Conservation (phyloP, 2,797 vertebrate species). For the Phataginus tetradactyla region DNA sequence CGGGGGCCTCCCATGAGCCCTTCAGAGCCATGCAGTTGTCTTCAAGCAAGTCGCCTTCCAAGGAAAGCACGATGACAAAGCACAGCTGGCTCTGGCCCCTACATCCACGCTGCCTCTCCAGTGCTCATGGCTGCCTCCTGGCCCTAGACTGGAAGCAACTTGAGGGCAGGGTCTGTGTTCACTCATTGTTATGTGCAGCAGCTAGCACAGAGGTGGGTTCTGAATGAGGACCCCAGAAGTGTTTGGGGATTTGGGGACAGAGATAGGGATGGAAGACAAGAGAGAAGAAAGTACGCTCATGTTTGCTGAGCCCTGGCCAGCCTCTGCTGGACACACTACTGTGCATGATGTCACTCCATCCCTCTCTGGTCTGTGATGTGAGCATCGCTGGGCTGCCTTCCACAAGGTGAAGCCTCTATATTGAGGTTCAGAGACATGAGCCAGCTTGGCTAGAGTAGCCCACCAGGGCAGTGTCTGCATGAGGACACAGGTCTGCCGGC, state of each 20-base stretch:
- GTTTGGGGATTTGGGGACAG: not conserved
- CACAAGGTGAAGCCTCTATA: not conserved
- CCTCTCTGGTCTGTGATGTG: not conserved
- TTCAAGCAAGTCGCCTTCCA: not conserved
- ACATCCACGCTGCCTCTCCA: accelerated
- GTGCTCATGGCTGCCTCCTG: not conserved
- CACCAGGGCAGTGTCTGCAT: accelerated
- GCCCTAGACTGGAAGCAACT: not conserved
- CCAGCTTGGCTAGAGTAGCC: not conserved
- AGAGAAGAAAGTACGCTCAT: not conserved
- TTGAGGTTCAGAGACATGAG: not conserved
- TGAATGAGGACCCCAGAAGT: not conserved
- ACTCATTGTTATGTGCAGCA: accelerated
- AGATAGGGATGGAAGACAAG: not conserved
- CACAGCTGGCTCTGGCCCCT: not conserved
- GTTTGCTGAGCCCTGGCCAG: not conserved
- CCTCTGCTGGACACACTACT: not conserved
- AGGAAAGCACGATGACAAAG: not conserved
- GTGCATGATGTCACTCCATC: accelerated
- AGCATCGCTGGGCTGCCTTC: not conserved
- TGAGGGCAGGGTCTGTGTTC: not conserved
- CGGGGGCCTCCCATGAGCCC: no score
- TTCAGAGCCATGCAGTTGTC: accelerated
- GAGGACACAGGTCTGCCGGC: not conserved
- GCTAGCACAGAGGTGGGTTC: not conserved